These are phyloP conservation scores for Ammodytes marinus DNA, from an alignment of 2,113 vertebrate genomes.

Conservation along the genomic window DNA sequence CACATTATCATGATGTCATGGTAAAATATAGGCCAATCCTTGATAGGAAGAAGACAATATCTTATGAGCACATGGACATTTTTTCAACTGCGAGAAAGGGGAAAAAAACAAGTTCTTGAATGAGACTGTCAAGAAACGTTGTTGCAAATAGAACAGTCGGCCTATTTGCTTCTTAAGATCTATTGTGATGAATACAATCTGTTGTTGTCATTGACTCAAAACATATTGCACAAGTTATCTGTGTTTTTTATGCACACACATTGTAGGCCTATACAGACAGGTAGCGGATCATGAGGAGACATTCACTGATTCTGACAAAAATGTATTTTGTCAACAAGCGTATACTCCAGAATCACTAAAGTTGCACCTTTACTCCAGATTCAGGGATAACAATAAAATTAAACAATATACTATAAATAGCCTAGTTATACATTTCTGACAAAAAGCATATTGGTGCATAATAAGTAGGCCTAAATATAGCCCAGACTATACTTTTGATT, in stretches of 20 bases:
- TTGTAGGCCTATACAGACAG: too few relatives aligned
- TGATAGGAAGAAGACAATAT: slow-evolving; percentile 28
- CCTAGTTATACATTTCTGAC: not conserved
- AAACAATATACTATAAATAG: too few relatives aligned
- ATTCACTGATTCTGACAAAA: not conserved
- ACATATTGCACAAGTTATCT: not conserved
- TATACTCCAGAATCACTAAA: too few relatives aligned
- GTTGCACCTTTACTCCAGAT: too few relatives aligned
- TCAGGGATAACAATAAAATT: not conserved
- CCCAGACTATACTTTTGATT: not conserved
- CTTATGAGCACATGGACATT: slow-evolving; percentile 11
- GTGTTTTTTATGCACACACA: not conserved
- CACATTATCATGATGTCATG: slow-evolving; percentile 37
- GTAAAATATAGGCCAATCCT: slow-evolving; percentile 12
- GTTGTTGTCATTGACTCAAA: not conserved
- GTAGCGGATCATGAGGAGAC: not conserved
- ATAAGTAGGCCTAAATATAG: not conserved
- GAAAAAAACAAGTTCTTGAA: too few relatives aligned
- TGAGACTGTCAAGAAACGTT: not conserved
- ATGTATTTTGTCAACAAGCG: too few relatives aligned
- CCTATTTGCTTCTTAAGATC: not conserved
- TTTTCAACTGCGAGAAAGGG: not conserved
- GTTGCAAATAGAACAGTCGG: not conserved
- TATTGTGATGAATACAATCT: not conserved
- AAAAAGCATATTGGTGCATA: not conserved